phyloP scores from a whole-genome alignment of 1,140 invertebrate species.

The Hydropsyche tenuis region DNA sequence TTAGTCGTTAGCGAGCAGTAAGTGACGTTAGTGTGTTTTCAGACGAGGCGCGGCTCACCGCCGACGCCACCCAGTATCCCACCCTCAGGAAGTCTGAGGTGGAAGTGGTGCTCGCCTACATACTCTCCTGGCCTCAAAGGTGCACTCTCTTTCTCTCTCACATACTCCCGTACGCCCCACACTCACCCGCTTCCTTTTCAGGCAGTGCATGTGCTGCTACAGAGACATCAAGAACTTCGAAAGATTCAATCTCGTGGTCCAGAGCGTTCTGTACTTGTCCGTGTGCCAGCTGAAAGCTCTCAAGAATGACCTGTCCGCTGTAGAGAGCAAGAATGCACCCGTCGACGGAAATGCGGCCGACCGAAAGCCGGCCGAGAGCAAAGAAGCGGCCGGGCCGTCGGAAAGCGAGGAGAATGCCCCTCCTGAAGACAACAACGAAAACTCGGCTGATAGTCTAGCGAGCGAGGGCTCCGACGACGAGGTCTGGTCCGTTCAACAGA shows the following conservation, averaged over 20 bases:
- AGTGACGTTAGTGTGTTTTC: too few relatives aligned
- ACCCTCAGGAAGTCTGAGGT: conserved; percentile 70
- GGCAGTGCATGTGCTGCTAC: conserved; percentile 93
- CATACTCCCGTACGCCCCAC: too few relatives aligned
- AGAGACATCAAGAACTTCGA: conserved; percentile 90
- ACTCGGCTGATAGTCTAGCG: conserved; percentile 47
- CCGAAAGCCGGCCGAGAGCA: conserved; percentile 44
- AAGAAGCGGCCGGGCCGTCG: conserved; percentile 47
- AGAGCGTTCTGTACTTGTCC: conserved; percentile 78
- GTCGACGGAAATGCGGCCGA: conserved; percentile 29
- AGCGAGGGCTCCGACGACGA: conserved; percentile 54
- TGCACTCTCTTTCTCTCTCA: too few relatives aligned
- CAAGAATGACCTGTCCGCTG: conserved; percentile 63
- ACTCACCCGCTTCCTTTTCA: too few relatives aligned
- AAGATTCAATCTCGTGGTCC: conserved; percentile 83
- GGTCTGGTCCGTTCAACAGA: conserved; percentile 76
- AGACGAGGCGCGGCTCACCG: conserved; percentile 68
- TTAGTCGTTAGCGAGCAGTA: too few relatives aligned
- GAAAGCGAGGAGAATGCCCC: conserved; percentile 49
- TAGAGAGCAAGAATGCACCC: conserved; percentile 45
- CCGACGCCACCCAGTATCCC: conserved; percentile 67
- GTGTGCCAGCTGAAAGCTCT: conserved; percentile 78
- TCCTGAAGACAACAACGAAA: conserved; percentile 41
- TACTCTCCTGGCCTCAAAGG: conserved; percentile 76
- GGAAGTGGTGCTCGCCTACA: conserved; percentile 71